These are phyloP conservation scores for Lithosia quadra DNA, from an alignment of 2,888 invertebrate genomes.

Conservation along the genomic window DNA sequence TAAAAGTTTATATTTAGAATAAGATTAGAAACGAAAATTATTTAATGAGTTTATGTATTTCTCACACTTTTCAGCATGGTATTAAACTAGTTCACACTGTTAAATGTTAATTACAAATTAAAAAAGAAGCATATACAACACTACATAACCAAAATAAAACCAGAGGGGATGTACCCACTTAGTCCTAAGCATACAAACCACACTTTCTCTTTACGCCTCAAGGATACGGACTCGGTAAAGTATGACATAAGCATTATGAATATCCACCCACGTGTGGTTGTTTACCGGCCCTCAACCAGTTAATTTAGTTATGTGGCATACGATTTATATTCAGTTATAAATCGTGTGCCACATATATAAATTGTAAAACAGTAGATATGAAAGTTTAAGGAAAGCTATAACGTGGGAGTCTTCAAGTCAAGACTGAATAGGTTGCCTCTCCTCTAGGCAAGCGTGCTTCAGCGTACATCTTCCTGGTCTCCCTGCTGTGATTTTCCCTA, in stretches of 20 bases:
- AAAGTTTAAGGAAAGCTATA: no score
- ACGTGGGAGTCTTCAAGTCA: no score
- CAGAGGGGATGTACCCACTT: conserved; percentile 16
- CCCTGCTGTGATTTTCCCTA: no score
- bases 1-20: no score
- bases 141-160: conserved; percentile 3
- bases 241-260: conserved; percentile 14
- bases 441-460: no score
- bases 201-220: conserved; percentile 15
- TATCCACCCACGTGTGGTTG: not conserved
- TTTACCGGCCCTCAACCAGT: not conserved
- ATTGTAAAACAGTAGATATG: no score
- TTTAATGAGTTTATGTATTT: no score
- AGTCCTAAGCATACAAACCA: conserved; percentile 43
- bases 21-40: no score
- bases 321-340: not conserved
- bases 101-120: conserved; percentile 1
- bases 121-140: not conserved
- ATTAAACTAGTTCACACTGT: not conserved
- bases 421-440: no score
- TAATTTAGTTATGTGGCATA: not conserved
- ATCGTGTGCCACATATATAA: no score
- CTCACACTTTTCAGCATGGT: no score
- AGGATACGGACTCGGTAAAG: conserved; percentile 20
- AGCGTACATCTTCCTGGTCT: no score